These are phyloP conservation scores for Hypselothyrea guttata DNA, from an alignment of 2,888 invertebrate species.

Conservation along the genomic window DNA sequence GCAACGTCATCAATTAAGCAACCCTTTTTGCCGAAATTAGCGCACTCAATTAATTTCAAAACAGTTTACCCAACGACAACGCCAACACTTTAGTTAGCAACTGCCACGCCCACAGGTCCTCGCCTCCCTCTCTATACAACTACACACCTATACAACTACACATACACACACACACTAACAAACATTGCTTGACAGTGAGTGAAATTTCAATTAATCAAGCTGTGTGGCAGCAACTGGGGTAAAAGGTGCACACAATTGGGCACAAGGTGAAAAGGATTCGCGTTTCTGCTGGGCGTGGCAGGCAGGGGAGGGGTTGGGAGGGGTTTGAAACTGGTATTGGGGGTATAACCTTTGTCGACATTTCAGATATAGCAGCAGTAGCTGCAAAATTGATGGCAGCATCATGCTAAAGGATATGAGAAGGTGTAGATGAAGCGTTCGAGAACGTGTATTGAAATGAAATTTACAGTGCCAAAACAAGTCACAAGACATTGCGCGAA, in stretches of 20 bases:
- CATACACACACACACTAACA: constrained; percentile 14
- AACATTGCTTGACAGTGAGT: constrained; percentile 62
- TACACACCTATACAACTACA: too few species aligned
- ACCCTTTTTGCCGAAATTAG: constrained; percentile 71
- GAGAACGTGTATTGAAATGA: constrained; percentile 32
- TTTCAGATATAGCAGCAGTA: constrained; percentile 29
- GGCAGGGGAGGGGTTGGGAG: neutral
- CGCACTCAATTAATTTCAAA: constrained; percentile 74
- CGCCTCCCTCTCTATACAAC: too few species aligned
- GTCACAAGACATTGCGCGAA: too few species aligned
- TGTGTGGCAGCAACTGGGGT: constrained; percentile 21
- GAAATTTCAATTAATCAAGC: constrained; percentile 73
- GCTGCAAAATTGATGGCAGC: constrained; percentile 36
- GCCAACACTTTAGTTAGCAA: constrained; percentile 42
- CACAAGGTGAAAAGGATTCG: constrained; percentile 38
- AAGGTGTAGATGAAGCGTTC: neutral
- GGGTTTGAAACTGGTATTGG: neutral
- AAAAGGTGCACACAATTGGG: constrained; percentile 26
- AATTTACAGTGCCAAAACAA: constrained; percentile 28
- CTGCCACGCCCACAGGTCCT: constrained; percentile 24
- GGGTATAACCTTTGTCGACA: constrained; percentile 39
- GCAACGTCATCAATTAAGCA: constrained; percentile 62
- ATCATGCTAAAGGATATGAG: constrained; percentile 15
- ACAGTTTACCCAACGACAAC: constrained; percentile 42
- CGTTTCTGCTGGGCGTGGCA: too few species aligned